Base-by-base conservation (phyloP, 2,888 invertebrate genomes). In the Cryptocephalus primarius region DNA sequence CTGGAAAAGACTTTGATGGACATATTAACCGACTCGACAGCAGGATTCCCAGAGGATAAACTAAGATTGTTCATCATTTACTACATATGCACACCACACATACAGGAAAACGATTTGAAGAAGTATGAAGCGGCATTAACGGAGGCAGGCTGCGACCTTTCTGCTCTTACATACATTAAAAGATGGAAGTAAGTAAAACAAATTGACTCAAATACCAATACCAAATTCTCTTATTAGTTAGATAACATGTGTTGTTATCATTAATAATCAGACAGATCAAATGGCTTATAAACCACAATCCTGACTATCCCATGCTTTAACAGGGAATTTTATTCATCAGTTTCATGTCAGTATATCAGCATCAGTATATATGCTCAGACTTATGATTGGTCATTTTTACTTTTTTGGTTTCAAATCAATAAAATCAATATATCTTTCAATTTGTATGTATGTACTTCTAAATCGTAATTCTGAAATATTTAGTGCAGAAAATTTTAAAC, bases 41-140 rank as follows among this genome's bases (percentile, higher is more conserved):
- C 88, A 40, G 95, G 95, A 0, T 83, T 84, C 1, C 78, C 86
- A 0, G 92, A 93, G 60, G 96, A 97, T 65, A 96, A 95, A 72
- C 78, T 95, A 72, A 75, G 97, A 39, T 74, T 97, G 14, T 95
- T 94, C 65, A 80, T 96, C 39, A 95, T 97, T 59, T 88, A 86
- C 68, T 91, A 87, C 61, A 84, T 96, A 53, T 95, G 94, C 69
- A 80, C 83, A 0, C 77, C 83, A 43, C 81, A 84, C 60, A 76
- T 93, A 62, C 75, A 85, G 0, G 90, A 92, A 50, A 76, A 79
- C 0, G 95, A 96, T 57, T 81, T 88, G 60, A 86, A 86, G 57
- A 88, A 88, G 64, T 87, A 87, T 60, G 85, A 88, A 62, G 72
- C 79, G n/a, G 85, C 86, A 0, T 70, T 96, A 33, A 71, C 79